Evolutionary conservation across 1,140 invertebrate genomes (phyloP).

Genomic region (Laodelphax striatellus): DNA sequence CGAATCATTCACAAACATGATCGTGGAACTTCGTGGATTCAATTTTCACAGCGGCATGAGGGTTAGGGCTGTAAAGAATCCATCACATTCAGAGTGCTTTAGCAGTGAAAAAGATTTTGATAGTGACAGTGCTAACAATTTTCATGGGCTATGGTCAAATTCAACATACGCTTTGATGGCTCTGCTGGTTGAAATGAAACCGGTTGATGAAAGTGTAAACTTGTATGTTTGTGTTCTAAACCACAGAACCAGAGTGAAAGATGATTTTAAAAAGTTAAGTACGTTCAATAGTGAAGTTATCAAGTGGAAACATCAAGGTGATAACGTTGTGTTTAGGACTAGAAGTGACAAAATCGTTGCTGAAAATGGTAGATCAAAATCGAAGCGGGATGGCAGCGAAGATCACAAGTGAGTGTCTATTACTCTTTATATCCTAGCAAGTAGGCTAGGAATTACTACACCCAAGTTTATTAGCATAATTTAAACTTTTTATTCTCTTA

Average conservation of each 20-base stretch:
- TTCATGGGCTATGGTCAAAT: slow-evolving; percentile 10
- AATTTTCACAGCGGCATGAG: slow-evolving; percentile 7
- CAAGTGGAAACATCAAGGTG: slow-evolving; percentile 17
- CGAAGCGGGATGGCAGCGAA: background rate
- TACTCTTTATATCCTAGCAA: background rate
- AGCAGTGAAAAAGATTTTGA: background rate
- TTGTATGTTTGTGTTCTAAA: slow-evolving; percentile 4
- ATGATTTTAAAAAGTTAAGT: slow-evolving; percentile 1
- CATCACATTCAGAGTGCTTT: background rate
- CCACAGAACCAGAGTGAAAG: slow-evolving; percentile 1
- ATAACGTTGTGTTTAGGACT: slow-evolving; percentile 8
- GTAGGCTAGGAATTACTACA: background rate
- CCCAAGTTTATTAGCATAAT: background rate
- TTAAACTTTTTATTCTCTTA: background rate
- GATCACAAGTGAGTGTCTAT: background rate
- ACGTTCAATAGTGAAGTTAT: slow-evolving; percentile 9
- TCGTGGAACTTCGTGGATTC: slow-evolving; percentile 5
- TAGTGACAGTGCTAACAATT: slow-evolving; percentile 6
- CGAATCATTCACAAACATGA: slow-evolving; percentile 5
- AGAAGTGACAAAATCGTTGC: background rate
- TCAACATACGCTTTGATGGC: background rate
- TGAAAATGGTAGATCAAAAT: background rate
- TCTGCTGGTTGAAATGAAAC: background rate
- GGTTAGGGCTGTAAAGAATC: slow-evolving; percentile 10
- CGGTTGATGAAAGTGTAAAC: background rate